Conservation (phyloP, 2,888 invertebrate genomes). For the Tholera decimalis region DNA sequence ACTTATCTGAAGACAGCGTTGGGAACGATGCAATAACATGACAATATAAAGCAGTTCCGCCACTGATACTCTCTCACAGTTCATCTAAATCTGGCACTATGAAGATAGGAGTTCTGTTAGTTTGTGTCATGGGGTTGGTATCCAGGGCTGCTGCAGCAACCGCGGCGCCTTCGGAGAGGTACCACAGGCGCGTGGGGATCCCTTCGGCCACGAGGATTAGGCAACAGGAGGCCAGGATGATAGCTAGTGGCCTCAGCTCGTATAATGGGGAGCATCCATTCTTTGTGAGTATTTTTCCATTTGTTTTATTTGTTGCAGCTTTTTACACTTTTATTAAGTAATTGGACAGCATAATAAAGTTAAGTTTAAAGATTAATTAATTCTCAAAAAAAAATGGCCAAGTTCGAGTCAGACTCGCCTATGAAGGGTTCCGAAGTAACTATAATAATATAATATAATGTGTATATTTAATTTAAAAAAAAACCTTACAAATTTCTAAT, state of each 20-base stretch:
- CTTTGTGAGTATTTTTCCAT: conserved; percentile 23
- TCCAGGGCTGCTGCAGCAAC: background rate
- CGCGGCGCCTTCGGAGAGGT: background rate
- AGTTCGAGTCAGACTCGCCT: too few relatives aligned
- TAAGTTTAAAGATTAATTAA: too few relatives aligned
- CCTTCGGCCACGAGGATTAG: conserved; percentile 30
- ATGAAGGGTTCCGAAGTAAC: too few relatives aligned
- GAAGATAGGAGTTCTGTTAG: conserved; percentile 18
- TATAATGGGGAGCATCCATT: conserved; percentile 44
- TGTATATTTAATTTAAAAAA: too few relatives aligned
- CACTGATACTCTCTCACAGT: background rate
- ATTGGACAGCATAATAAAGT: too few relatives aligned
- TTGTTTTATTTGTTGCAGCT: background rate
- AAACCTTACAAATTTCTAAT: too few relatives aligned
- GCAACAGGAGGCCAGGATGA: conserved; percentile 41
- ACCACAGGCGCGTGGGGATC: conserved; percentile 44
- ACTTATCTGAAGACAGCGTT: conserved; percentile 13
- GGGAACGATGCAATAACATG: background rate
- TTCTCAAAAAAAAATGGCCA: too few relatives aligned
- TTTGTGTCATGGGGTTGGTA: conserved; percentile 21
- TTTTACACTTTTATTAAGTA: background rate
- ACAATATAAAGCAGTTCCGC: conserved; percentile 29
- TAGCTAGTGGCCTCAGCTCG: conserved; percentile 37
- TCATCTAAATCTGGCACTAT: conserved; percentile 8
- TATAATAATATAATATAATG: too few relatives aligned